These are phyloP conservation scores for Cinara cedri DNA, from an alignment of 2,888 invertebrate species.

Conservation along the genomic window DNA sequence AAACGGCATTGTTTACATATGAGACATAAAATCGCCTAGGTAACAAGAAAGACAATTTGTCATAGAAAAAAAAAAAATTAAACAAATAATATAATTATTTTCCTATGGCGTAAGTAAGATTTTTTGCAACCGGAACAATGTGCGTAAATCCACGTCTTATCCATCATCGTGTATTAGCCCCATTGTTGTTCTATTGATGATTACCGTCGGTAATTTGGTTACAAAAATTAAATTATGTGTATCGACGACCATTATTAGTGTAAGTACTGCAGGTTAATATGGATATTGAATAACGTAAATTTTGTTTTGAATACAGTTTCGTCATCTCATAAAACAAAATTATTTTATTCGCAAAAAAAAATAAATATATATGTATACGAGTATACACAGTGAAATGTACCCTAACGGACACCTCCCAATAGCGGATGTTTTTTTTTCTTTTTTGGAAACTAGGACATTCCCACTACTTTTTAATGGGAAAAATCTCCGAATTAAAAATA, in stretches of 20 bases:
- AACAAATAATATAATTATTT: slow-evolving; percentile 38
- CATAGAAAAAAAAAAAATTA: slow-evolving; percentile 25
- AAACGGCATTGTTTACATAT: slow-evolving; percentile 31
- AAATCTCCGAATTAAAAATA: too few species aligned
- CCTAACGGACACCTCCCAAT: too few species aligned
- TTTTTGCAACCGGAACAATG: slow-evolving; percentile 45
- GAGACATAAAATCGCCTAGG: background rate
- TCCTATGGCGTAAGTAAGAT: slow-evolving; percentile 26
- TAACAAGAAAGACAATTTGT: background rate
- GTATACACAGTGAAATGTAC: too few species aligned
- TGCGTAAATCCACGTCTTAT: slow-evolving; percentile 33
- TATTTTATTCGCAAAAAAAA: background rate
- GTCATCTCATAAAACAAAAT: slow-evolving; percentile 1
- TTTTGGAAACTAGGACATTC: too few species aligned
- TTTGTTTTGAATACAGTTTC: slow-evolving; percentile 10
- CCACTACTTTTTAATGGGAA: too few species aligned
- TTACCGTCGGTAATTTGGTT: slow-evolving; percentile 43
- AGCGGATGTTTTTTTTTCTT: too few species aligned
- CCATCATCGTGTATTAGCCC: slow-evolving; percentile 40
- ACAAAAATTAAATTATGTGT: slow-evolving; percentile 36
- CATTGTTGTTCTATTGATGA: slow-evolving; percentile 41
- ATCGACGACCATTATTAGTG: slow-evolving; percentile 25
- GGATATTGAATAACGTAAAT: slow-evolving; percentile 45
- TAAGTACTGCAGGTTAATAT: background rate
- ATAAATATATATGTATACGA: slow-evolving; percentile 8